Base-by-base conservation (phyloP, 2,113 vertebrate species). In the Eublepharis macularius region DNA sequence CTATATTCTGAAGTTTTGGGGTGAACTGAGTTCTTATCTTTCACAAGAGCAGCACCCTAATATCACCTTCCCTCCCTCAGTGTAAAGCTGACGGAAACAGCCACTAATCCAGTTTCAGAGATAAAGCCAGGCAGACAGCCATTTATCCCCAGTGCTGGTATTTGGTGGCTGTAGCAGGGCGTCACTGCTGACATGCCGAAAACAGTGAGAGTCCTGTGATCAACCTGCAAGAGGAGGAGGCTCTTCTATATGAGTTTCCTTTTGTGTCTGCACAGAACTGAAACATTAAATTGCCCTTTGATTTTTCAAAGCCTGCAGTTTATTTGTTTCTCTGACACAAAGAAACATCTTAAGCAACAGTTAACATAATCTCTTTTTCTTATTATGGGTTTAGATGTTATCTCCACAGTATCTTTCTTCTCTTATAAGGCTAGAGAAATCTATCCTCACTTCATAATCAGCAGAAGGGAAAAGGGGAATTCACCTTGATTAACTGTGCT, bases 331-430 rank as follows among this genome's bases (percentile, higher is more conserved):
- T 87, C 68, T 81, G 75, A 34, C 78, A 89, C 81, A 94, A 93
- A 93, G 92, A 87, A 85, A 91, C 78, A 90, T 94, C 89, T 91
- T 92, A 88, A 93, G 88, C 88, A 91, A 93, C 68, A 90, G 93
- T 93, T 94, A 93, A 86, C 81, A 73, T 92, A 93, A 94, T 94
- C 94, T 93, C 88, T 91, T 90, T 93, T 89, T 90, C 86, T 83
- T 92, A 86, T 92, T 91, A 92, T 17, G 77, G 86, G 83, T 94
- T 91, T 89, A 90, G 93, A 94, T 93, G 82, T 83, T 94, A 92
- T 94, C 88, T 0, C 80, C 73, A 36, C 79, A 39, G 87, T 79
- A 68, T 92, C 91, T 92, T 89, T 92, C 87, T 86, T 90, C 85
- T 29, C 19, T 4, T 91, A 1, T 49, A 83, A 77, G 6, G 47